Base-by-base conservation (phyloP, 2,797 vertebrate genomes). In the Columba guinea region DNA sequence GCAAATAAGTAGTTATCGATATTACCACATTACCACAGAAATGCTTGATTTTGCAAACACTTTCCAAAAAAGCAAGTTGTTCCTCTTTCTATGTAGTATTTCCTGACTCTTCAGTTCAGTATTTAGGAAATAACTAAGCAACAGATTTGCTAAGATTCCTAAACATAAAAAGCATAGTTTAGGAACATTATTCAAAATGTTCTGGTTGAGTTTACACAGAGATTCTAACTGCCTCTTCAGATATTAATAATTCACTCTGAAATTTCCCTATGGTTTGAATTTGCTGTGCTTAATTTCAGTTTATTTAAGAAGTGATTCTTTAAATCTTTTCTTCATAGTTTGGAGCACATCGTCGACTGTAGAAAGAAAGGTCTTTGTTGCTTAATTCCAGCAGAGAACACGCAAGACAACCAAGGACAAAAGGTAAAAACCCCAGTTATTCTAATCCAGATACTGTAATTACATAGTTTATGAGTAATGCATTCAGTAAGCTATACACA, bases 371-470 rank as follows among this genome's bases (percentile, higher is more conserved):
- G 24, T 23, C 87, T 81, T 85, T 91, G 74, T 85, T 91, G 74
- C 78, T 91, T 70, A 71, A 77, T 37, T 91, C 89, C 87, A 94
- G 90, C 74, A 84, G 83, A 91, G 79, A 91, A 74, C 55, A 79
- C 32, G 37, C 77, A 86, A 75, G 73, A 59, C 23, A n/a, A 91
- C 13, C 69, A 78, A 93, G 55, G 63, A 88, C 86, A 90, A 88
- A 84, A 94, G 63, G 85, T 73, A 92, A 94, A 78, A 93, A 39
- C 39, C 39, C 39, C 39, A 39, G 39, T 14, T 39, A 39, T 39
- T 39, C 39, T 39, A 39, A 13, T 39, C 39, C 39, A 39, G 39
- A 39, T 39, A 14, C 39, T 39, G 39, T 39, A 39, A 39, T 39
- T 39, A 39, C 39, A 39, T 39, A 39, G 39, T 39, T 39, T 39